Base-by-base conservation (phyloP, 2,888 invertebrate genomes). In the Cryptosula pallasiana region DNA sequence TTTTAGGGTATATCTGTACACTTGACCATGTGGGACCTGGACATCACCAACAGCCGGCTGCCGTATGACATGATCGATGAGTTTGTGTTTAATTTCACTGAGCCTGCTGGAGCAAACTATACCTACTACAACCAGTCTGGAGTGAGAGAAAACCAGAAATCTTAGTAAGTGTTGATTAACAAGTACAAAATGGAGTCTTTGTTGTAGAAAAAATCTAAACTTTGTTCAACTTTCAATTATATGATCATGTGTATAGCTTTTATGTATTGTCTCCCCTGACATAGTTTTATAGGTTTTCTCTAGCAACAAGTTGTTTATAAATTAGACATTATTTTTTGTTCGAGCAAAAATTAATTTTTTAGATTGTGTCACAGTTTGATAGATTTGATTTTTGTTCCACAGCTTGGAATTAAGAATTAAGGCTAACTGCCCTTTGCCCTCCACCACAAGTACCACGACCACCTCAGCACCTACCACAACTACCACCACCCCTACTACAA, bases 31-130 rank as follows among this genome's bases (percentile, higher is more conserved):
- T 63, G 63, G 63, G 63, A 63, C n/a, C 9, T 23, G 32, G 63
- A 63, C 32, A 32, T 29, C 32, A 27, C 20, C 34, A 9, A 27
- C 9, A 63, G 63, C n/a, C 32, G 13, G 20, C 2, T 63, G 32
- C 63, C 63, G 3, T 63, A 63, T 27, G 63, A 63, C 63, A 63
- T 63, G 63, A 63, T 63, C 13, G 63, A 63, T 32, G 63, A 63
- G 34, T 63, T 63, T 63, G n/a, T 63, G 2, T 63, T 63, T 34
- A 32, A 63, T 32, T 63, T 63, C 34, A 63, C 63, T 63, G 63
- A 63, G 32, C 63, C 63, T 13, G 63, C 63, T 63, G 63, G 63
- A 32, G 2, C 27, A 5, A 34, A 63, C 34, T 63, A 32, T n/a
- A 63, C 34, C 32, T 5, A 3, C 2, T 63, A 63, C 27, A 63